These are phyloP conservation scores for Linnaemya vulpina DNA, from an alignment of 2,888 invertebrate species.

Conservation along the genomic window DNA sequence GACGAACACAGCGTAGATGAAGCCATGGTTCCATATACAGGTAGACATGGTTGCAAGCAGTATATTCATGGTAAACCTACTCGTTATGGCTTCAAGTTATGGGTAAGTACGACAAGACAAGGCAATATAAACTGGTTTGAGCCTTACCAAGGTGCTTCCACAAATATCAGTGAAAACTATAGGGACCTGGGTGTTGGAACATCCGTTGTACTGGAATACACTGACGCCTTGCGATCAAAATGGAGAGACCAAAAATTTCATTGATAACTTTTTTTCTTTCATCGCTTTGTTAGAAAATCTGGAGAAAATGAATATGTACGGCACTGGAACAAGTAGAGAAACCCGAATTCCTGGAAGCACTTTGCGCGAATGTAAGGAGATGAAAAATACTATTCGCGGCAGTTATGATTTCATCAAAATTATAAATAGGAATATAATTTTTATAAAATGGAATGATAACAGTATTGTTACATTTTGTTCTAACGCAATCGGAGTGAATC, in stretches of 20 bases:
- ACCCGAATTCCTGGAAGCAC: neutral
- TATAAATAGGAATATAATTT: slow-evolving; percentile 1
- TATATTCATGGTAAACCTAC: slow-evolving; percentile 30
- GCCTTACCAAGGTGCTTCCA: slow-evolving; percentile 4
- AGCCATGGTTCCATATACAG: slow-evolving; percentile 34
- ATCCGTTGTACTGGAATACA: neutral
- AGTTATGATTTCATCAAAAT: slow-evolving; percentile 9
- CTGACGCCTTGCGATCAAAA: too few species aligned
- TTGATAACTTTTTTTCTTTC: neutral
- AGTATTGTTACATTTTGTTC: slow-evolving; percentile 7
- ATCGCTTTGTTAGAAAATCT: slow-evolving; percentile 8
- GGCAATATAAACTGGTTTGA: neutral
- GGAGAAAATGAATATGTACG: neutral
- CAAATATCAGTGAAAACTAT: neutral
- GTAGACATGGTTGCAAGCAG: slow-evolving; percentile 42
- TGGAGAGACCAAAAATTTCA: neutral
- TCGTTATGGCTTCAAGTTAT: neutral
- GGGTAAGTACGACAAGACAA: slow-evolving; percentile 1
- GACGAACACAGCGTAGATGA: neutral
- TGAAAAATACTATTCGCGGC: neutral
- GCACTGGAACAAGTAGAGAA: neutral
- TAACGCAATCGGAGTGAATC: neutral
- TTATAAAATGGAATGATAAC: slow-evolving; percentile 8
- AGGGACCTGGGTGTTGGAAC: neutral
- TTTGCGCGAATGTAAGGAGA: neutral